Conservation (phyloP, 2,113 vertebrate species). For the Neogobius melanostomus region DNA sequence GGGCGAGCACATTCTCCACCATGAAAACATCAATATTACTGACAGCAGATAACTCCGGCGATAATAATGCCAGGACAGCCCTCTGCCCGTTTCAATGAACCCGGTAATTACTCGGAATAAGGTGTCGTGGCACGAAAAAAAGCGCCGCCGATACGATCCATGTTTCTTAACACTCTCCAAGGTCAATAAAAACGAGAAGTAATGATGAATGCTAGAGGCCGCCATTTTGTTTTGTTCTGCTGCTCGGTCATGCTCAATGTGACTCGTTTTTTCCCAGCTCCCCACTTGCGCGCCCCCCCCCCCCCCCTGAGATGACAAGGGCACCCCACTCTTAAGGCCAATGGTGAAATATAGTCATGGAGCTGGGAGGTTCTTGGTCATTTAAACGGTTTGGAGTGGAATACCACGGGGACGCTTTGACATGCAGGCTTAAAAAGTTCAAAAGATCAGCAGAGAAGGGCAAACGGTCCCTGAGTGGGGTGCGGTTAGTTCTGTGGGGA, state of each 20-base stretch:
- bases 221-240: conserved; percentile 4
- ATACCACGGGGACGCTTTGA: conserved; percentile 9
- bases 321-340: conserved; percentile 12
- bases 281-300: neutral
- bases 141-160: neutral
- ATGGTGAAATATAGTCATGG: conserved; percentile 15
- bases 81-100: neutral
- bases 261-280: conserved; percentile 2
- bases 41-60: conserved; percentile 19
- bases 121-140: conserved; percentile 11
- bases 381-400: conserved; percentile 10
- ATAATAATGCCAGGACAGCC: conserved; percentile 21
- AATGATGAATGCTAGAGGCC: neutral
- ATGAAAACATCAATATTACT: conserved; percentile 17
- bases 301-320: conserved; percentile 21
- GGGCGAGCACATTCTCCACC: conserved; percentile 11
- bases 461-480: neutral
- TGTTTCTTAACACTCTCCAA: conserved; percentile 5
- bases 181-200: neutral
- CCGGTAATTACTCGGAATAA: conserved; percentile 16
- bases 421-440: neutral
- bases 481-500: neutral
- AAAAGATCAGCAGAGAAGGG: neutral
- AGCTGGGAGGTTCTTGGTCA: conserved; percentile 2
- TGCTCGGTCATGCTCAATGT: conserved; percentile 28